phyloP scores from a whole-genome alignment of 2,797 vertebrate genomes.

The Prionace glauca region DNA sequence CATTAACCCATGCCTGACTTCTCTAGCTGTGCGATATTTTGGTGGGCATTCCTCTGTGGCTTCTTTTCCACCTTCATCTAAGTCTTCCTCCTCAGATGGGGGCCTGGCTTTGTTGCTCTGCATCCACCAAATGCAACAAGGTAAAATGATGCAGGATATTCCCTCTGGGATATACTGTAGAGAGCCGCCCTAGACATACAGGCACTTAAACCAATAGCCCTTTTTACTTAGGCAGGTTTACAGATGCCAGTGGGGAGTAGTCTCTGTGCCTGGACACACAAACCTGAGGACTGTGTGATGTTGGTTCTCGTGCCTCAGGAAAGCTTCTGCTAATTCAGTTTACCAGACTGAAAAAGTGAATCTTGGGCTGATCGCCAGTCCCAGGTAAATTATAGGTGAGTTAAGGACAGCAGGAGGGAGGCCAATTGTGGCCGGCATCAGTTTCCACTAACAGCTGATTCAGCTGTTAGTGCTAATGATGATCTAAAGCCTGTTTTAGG shows the following conservation, averaged over 20 bases:
- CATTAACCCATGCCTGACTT: neutral
- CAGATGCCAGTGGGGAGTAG: neutral
- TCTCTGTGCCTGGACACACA: neutral
- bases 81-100: too few species aligned
- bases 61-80: too few species aligned
- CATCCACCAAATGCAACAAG: too few species aligned
- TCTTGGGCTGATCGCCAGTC: neutral
- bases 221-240: neutral
- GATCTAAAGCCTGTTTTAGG: neutral
- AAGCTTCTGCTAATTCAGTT: neutral
- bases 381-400: neutral
- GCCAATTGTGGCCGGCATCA: neutral
- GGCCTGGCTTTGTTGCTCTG: too few species aligned
- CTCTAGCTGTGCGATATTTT: neutral
- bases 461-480: neutral
- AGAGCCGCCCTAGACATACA: neutral
- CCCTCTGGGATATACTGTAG: too few species aligned
- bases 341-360: neutral
- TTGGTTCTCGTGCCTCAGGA: neutral
- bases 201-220: neutral
- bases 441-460: too few species aligned
- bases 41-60: neutral
- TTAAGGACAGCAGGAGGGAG: neutral
- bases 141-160: too few species aligned
- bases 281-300: neutral